These are phyloP conservation scores for Parapristionchus giblindavisi DNA, from an alignment of 2,888 invertebrate genomes.

Conservation along the genomic window DNA sequence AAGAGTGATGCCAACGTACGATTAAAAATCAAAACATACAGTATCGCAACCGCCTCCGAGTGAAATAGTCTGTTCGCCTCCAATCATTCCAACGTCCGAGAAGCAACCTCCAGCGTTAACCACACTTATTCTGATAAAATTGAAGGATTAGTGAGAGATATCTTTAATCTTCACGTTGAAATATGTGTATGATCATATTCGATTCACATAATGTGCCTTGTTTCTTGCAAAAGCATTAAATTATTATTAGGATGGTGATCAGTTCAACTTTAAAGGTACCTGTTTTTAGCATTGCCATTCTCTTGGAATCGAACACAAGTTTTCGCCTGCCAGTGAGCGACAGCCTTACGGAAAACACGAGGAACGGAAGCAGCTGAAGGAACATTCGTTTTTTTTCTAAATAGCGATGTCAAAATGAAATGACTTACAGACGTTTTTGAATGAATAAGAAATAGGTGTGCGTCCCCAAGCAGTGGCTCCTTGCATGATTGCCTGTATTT, in stretches of 20 bases:
- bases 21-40: no score
- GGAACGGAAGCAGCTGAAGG: neutral
- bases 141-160: no score
- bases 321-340: constrained; percentile 47
- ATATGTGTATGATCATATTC: no score
- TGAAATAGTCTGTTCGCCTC: neutral
- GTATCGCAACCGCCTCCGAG: neutral
- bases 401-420: neutral
- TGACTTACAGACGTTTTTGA: neutral
- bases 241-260: no score
- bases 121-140: neutral
- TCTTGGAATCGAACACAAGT: constrained; percentile 52
- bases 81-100: neutral
- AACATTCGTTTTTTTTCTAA: neutral
- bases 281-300: constrained; percentile 50
- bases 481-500: neutral
- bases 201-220: no score
- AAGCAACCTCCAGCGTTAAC: neutral
- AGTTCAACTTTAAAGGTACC: no score
- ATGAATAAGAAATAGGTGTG: neutral
- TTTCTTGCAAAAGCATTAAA: no score
- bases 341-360: constrained; percentile 43
- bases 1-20: no score
- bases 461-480: neutral
- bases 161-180: no score